A percentile compares a stretch with the other conserved stretches of the same genome.
These are phyloP conservation scores for Dryobotodes eremita DNA, from an alignment of 2,888 invertebrate species.

Conservation along the genomic window DNA sequence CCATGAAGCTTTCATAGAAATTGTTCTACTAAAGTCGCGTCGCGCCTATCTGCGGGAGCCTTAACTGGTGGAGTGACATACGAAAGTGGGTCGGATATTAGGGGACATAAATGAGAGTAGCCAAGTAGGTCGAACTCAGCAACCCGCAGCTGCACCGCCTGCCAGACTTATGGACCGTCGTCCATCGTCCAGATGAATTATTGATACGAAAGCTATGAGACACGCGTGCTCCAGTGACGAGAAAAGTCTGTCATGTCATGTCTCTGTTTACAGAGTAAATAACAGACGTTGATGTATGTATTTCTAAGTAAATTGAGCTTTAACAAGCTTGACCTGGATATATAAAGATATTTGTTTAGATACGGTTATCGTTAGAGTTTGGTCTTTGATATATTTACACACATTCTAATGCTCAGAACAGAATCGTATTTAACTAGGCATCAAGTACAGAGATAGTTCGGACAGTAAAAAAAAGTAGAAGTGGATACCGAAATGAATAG, in stretches of 20 bases:
- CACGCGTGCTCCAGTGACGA: constrained; percentile 45
- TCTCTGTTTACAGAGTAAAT: constrained; percentile 43
- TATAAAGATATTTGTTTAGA: constrained; percentile 11
- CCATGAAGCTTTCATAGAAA: too few species aligned
- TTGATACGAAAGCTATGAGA: constrained; percentile 73
- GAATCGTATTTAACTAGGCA: too few species aligned
- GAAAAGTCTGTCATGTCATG: constrained; percentile 46
- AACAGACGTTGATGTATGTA: constrained; percentile 32
- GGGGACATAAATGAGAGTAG: constrained; percentile 84
- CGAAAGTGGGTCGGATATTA: constrained; percentile 87
- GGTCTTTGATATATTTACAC: neutral
- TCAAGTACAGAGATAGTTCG: too few species aligned
- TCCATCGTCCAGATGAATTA: constrained; percentile 79
- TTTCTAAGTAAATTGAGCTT: constrained; percentile 31
- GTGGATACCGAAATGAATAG: neutral
- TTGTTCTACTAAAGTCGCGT: too few species aligned
- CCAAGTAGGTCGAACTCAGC: constrained; percentile 80
- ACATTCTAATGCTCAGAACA: neutral
- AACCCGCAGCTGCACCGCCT: constrained; percentile 61
- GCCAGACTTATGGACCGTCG: constrained; percentile 73
- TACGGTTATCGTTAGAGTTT: neutral
- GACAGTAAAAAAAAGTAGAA: neutral
- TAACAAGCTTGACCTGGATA: constrained; percentile 41
- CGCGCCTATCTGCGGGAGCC: too few species aligned
- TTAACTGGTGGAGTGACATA: constrained; percentile 73